Evolutionary conservation across 2,113 vertebrate genomes (phyloP).

Genomic region (Halcyon senegalensis): DNA sequence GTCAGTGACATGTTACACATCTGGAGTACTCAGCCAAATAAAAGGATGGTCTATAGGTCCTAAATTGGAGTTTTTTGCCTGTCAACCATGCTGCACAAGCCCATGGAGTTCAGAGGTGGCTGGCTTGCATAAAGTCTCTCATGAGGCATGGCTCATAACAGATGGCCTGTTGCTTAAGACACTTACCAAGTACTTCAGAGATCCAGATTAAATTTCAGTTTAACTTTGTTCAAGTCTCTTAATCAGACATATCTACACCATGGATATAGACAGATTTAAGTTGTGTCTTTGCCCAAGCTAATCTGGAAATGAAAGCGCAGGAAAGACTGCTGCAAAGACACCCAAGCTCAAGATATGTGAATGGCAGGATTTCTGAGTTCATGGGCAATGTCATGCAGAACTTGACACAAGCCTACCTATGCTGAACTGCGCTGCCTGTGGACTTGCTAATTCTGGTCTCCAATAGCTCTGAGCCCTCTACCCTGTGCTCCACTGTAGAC

Average conservation of each 20-base stretch:
- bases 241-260: neutral
- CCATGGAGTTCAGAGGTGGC: neutral
- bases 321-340: neutral
- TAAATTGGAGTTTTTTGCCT: neutral
- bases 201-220: constrained; percentile 30
- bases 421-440: neutral
- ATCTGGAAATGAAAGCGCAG: constrained; percentile 43
- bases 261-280: constrained; percentile 17
- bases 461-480: neutral
- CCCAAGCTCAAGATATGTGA: neutral
- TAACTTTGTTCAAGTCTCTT: constrained; percentile 26
- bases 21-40: neutral
- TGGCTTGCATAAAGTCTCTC: neutral
- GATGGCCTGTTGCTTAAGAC: constrained; percentile 38
- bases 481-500: neutral
- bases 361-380: neutral
- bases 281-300: neutral
- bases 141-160: neutral
- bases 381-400: neutral
- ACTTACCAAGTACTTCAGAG: neutral
- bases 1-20: neutral
- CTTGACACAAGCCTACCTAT: neutral
- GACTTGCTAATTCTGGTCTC: neutral
- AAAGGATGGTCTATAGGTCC: neutral
- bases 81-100: neutral